These are phyloP conservation scores for Ailuropoda melanoleuca DNA, from an alignment of 2,113 vertebrate genomes.

Conservation along the genomic window DNA sequence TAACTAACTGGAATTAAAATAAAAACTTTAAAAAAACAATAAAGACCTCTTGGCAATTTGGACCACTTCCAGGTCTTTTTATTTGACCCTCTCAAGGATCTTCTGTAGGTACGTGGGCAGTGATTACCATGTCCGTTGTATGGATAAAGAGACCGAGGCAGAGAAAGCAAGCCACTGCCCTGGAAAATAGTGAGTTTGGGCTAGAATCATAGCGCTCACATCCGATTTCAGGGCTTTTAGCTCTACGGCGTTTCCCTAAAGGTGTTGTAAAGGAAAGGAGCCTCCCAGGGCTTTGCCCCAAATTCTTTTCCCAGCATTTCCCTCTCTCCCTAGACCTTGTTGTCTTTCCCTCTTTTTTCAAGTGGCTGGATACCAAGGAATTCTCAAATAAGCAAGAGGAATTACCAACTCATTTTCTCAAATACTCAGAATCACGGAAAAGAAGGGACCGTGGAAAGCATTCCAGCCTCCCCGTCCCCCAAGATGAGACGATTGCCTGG, in stretches of 20 bases:
- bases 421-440: background rate
- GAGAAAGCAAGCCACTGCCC: background rate
- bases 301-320: slow-evolving; percentile 14
- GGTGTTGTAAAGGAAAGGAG: background rate
- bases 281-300: background rate
- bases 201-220: background rate
- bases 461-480: background rate
- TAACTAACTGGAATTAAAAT: background rate
- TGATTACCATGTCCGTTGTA: background rate
- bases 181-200: background rate
- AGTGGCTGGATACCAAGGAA: background rate
- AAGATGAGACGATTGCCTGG: background rate
- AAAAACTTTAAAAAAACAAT: background rate
- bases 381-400: slow-evolving; percentile 3
- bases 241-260: background rate
- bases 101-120: background rate
- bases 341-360: background rate
- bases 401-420: background rate
- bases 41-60: background rate
- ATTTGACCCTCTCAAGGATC: background rate
- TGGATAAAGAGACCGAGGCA: background rate
- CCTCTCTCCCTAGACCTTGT: background rate
- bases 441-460: background rate
- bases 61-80: background rate
- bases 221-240: background rate